These are phyloP conservation scores for Pseudomyrmex gracilis DNA, from an alignment of 1,140 invertebrate species.

Conservation along the genomic window DNA sequence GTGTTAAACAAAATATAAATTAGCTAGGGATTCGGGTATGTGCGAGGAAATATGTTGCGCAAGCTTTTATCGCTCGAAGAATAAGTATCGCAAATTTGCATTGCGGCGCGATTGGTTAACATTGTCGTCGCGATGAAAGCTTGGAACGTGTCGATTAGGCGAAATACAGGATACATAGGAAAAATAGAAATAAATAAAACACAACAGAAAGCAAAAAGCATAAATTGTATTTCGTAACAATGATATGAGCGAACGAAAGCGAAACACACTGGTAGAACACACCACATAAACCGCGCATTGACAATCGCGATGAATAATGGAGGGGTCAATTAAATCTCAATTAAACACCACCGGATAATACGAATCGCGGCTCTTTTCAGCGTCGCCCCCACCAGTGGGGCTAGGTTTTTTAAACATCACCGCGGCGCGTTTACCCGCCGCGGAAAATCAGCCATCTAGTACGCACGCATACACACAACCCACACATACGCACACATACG, in stretches of 20 bases:
- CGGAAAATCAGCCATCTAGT: conserved; percentile 64
- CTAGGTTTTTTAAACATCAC: conserved; percentile 60
- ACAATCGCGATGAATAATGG: conserved; percentile 79
- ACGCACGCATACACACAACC: conserved; percentile 27
- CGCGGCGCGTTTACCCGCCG: conserved; percentile 56
- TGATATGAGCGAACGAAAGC: conserved; percentile 71
- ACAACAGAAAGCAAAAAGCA: conserved; percentile 70
- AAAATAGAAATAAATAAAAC: conserved; percentile 70
- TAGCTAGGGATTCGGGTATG: background rate
- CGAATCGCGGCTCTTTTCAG: conserved; percentile 73
- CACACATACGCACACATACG: conserved; percentile 10
- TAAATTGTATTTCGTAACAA: conserved; percentile 75
- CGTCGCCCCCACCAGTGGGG: conserved; percentile 55
- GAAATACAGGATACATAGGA: conserved; percentile 38
- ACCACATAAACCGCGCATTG: conserved; percentile 73
- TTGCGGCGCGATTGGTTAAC: background rate
- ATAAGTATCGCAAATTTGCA: background rate
- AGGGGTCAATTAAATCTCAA: conserved; percentile 80
- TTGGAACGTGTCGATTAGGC: conserved; percentile 31
- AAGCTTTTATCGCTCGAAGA: conserved; percentile 11
- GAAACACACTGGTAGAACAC: conserved; percentile 69
- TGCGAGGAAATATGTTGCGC: conserved; percentile 16
- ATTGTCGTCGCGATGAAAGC: background rate
- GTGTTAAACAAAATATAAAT: conserved; percentile 28
- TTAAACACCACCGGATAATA: conserved; percentile 77